Conservation (phyloP, 2,797 vertebrate genomes). For the Graptemys geographica region DNA sequence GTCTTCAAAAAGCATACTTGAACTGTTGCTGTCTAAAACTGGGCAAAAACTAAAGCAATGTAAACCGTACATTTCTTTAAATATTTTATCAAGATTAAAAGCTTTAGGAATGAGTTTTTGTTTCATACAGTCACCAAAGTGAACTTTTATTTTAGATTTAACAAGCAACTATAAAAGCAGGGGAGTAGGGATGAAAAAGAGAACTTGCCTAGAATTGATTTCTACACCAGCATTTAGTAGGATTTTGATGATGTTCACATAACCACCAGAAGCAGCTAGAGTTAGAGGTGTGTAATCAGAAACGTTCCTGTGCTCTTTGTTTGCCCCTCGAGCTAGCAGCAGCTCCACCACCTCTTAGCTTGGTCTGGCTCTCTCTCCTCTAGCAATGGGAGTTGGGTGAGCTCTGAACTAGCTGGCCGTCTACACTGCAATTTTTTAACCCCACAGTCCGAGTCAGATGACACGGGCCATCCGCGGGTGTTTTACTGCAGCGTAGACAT, state of each 20-base stretch:
- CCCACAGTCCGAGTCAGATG: no score
- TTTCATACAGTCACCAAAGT: not conserved
- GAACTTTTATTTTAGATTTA: not conserved
- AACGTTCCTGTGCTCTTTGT: constrained; percentile 88
- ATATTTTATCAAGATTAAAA: not conserved
- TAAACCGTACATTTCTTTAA: not conserved
- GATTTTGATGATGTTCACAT: constrained; percentile 89
- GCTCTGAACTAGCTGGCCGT: no score
- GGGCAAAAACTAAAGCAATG: not conserved
- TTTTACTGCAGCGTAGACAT: no score
- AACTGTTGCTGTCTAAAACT: not conserved
- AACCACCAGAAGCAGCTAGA: constrained; percentile 87
- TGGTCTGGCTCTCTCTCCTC: no score
- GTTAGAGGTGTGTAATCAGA: constrained; percentile 88
- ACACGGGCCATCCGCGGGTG: no score
- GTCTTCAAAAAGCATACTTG: not conserved
- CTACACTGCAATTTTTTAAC: no score
- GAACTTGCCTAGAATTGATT: constrained; percentile 87
- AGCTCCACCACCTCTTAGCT: constrained; percentile 83
- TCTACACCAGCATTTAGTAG: constrained; percentile 87
- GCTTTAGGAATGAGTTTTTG: not conserved
- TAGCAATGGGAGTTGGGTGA: no score
- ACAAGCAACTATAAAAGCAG: not conserved
- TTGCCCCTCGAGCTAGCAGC: constrained; percentile 85
- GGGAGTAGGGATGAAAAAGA: not conserved